A percentile compares a stretch with the other conserved stretches of the same genome.
phyloP scores from a whole-genome alignment of 2,113 vertebrate species.

The Oplegnathus fasciatus region DNA sequence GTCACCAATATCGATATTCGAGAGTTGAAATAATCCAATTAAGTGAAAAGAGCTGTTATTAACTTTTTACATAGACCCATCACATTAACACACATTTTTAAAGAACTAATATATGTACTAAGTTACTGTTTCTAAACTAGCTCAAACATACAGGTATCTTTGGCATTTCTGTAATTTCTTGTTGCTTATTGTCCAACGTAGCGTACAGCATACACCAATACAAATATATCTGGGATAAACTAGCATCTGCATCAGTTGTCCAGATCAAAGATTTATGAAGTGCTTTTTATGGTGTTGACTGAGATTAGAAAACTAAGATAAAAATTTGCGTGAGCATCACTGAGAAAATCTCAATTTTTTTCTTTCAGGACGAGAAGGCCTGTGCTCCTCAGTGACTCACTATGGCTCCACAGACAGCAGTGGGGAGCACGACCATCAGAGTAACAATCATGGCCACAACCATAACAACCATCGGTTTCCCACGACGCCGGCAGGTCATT shows the following conservation, averaged over 20 bases:
- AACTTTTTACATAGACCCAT: no score
- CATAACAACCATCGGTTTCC: slow-evolving; percentile 47
- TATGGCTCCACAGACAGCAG: slow-evolving; percentile 73
- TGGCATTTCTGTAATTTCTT: not conserved
- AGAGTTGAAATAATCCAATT: no score
- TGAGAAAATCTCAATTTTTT: not conserved
- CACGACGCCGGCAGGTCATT: slow-evolving; percentile 16
- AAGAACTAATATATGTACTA: no score
- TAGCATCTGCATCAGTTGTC: no score
- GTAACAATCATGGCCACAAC: slow-evolving; percentile 34
- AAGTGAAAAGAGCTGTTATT: no score
- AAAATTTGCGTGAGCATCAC: not conserved
- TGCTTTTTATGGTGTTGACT: not conserved
- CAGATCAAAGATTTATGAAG: not conserved
- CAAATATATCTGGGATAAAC: no score
- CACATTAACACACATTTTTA: no score
- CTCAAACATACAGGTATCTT: not conserved
- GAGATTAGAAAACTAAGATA: not conserved
- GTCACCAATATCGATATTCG: no score
- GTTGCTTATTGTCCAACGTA: not conserved
- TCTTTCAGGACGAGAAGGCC: slow-evolving; percentile 60
- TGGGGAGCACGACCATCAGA: slow-evolving; percentile 45
- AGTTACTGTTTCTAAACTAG: no score
- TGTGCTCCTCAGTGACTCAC: slow-evolving; percentile 37
- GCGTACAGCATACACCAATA: no score